Conservation (phyloP, 2,797 vertebrate species). For the Clamator glandarius region DNA sequence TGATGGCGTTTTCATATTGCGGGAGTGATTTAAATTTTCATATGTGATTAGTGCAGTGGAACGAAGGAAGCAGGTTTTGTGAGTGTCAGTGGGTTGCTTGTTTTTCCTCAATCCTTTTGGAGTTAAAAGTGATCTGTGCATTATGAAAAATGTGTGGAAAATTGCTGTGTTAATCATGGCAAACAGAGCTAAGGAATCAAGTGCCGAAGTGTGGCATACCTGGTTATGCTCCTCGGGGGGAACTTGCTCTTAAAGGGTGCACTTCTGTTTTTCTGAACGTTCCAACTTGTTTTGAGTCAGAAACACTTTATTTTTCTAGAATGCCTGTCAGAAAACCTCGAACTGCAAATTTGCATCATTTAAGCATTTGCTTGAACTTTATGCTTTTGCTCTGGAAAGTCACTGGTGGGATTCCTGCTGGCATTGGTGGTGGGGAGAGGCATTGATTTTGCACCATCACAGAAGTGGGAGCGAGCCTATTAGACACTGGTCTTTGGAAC, state of each 20-base stretch:
- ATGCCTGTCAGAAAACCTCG: not conserved
- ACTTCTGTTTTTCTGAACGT: not conserved
- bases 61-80: constrained; percentile 25
- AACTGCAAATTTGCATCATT: not conserved
- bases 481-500: not conserved
- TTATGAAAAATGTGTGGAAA: not conserved
- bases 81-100: not conserved
- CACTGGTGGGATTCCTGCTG: not conserved
- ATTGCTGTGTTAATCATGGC: not conserved
- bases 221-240: not conserved
- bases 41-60: not conserved
- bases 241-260: not conserved
- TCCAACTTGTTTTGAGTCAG: not conserved
- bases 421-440: not conserved
- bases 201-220: not conserved
- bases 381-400: not conserved
- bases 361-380: not conserved
- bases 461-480: not conserved
- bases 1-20: not conserved
- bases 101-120: not conserved
- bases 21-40: constrained; percentile 15
- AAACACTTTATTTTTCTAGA: constrained; percentile 7
- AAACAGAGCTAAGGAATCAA: not conserved
- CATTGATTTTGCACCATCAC: not conserved
- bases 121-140: not conserved